Evolutionary conservation across 2,797 vertebrate species (phyloP), one percentile per base, ranked within the genome.

Genomic region (Linurgus olivaceus): DNA sequence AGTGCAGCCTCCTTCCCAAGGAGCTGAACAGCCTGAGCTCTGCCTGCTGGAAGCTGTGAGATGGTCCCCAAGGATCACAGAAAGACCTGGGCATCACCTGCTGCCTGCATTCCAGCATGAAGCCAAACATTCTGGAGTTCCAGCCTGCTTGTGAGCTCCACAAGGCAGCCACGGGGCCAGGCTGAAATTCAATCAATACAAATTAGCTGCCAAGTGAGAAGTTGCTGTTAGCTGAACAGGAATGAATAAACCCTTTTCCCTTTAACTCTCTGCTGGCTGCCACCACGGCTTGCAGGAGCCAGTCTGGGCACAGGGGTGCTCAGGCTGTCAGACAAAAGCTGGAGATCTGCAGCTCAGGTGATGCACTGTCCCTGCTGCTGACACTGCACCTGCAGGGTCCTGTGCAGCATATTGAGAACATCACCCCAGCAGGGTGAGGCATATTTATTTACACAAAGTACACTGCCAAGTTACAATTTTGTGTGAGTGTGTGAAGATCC

Each of bases 371-470:
- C 37, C 70, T 29, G 63, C 50, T 63, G 42, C 45, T 37, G 44
- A 26, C 44, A 44, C 0, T 0, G 35, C 18, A 54, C 31, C 33
- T 55, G 38, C 5, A 50, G 1, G 2, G n/a, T 19, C n/a, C 50
- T 6, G 45, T 16, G 35, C 45, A 68, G 42, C 54, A 10, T 1
- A 28, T 0, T 23, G 28, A 73, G 28, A 76, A 15, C 4, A 28
- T 16, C 3, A 40, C 35, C 72, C 26, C 57, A 63, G 50, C 13
- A 47, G 52, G 42, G 23, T 10, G 35, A 50, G 5, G 26, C 10
- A 14, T 28, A n/a, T 67, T 88, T 66, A n/a, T 19, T 63, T 6
- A 61, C 3, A 17, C 23, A 82, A 67, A 83, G 78, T 3, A 72
- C 14, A 26, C 7, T 17, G 9, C 19, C 17, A 48, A 52, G 24